Percentiles rank a stretch among this genome's conserved stretches.
Conservation (phyloP, 2,888 invertebrate species). For the Zhengitettix transpicula region DNA sequence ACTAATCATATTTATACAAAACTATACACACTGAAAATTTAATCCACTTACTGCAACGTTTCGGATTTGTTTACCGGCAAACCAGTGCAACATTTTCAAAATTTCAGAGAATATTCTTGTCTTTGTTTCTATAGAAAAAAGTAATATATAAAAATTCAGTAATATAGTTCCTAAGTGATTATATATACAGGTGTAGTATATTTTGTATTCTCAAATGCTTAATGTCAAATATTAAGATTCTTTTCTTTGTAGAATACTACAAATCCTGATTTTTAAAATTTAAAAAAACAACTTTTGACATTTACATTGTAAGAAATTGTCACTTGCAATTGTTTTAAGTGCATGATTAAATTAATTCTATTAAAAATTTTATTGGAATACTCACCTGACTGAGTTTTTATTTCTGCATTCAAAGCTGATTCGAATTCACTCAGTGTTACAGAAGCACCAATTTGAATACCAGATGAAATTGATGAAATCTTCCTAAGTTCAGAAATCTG, state of each 20-base stretch:
- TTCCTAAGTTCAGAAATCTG: constrained; percentile 49
- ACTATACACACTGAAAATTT: not conserved
- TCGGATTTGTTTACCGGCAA: constrained; percentile 88
- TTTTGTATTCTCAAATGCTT: too few species aligned
- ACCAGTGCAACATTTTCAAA: constrained; percentile 77
- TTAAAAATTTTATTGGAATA: not conserved
- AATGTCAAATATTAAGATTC: too few species aligned
- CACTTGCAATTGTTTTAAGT: too few species aligned
- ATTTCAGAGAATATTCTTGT: constrained; percentile 50
- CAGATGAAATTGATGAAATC: constrained; percentile 33
- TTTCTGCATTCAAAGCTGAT: constrained; percentile 36
- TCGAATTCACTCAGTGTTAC: constrained; percentile 63
- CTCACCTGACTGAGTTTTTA: constrained; percentile 30
- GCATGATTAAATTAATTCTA: not conserved
- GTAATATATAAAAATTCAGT: not conserved
- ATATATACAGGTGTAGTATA: too few species aligned
- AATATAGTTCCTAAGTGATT: too few species aligned
- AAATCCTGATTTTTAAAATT: too few species aligned
- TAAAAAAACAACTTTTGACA: too few species aligned
- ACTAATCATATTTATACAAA: too few species aligned
- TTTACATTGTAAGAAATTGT: too few species aligned
- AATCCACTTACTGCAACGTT: constrained; percentile 57
- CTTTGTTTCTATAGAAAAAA: constrained; percentile 28
- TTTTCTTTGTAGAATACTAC: too few species aligned
- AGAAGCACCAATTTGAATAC: constrained; percentile 61